A percentile compares a stretch with the other conserved stretches of the same genome.
Evolutionary conservation across 1,140 invertebrate genomes (phyloP).

Genomic region (Lethocerus indicus): DNA sequence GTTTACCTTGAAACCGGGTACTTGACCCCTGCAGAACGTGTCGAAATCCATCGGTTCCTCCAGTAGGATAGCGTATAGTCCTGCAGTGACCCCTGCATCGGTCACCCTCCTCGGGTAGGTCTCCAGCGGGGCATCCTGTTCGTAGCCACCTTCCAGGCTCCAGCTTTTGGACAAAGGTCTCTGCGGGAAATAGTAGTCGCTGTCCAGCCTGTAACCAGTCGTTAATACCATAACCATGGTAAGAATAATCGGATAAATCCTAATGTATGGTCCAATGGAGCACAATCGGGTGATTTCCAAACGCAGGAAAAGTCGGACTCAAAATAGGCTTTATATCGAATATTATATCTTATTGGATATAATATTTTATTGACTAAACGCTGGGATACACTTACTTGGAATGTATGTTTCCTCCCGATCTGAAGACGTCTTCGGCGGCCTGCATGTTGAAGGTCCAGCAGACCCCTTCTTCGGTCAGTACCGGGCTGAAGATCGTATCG

Average conservation of each 20-base stretch:
- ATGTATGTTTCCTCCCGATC: neutral
- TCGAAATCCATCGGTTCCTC: neutral
- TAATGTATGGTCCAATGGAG: neutral
- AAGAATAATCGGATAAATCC: neutral
- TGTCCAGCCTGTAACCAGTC: neutral
- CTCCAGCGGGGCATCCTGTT: neutral
- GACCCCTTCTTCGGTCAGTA: constrained; percentile 10
- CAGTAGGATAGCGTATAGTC: constrained; percentile 3
- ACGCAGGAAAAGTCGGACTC: too few relatives aligned
- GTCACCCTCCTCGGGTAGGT: constrained; percentile 8
- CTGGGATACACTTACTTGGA: neutral
- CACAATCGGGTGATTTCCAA: too few relatives aligned
- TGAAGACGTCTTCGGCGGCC: neutral
- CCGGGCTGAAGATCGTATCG: neutral
- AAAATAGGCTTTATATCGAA: too few relatives aligned
- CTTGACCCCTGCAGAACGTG: constrained; percentile 2
- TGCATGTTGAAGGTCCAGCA: constrained; percentile 16
- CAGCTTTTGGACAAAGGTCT: neutral
- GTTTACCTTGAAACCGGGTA: constrained; percentile 2
- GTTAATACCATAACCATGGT: too few relatives aligned
- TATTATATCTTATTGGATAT: too few relatives aligned
- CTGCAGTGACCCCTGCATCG: neutral
- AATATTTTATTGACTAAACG: too few relatives aligned
- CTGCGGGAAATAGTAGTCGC: neutral
- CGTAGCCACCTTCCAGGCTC: constrained; percentile 11